phyloP scores from a whole-genome alignment of 2,113 vertebrate species.

The Pica pica region DNA sequence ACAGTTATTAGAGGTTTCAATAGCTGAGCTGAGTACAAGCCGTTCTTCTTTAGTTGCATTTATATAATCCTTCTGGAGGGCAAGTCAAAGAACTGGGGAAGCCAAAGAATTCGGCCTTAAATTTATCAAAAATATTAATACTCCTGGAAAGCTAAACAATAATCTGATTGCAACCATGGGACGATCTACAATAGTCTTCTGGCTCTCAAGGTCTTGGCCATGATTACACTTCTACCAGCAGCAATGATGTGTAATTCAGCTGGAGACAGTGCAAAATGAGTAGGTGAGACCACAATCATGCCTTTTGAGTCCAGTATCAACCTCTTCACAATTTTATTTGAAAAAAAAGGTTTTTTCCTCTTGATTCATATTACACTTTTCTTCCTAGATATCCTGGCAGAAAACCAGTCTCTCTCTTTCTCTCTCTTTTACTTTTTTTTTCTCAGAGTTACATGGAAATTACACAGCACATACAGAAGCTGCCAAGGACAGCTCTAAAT shows the following conservation, averaged over 20 bases:
- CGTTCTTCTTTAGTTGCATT: not conserved
- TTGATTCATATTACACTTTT: not conserved
- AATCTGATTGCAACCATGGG: not conserved
- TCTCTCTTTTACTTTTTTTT: not conserved
- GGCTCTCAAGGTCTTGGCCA: not conserved
- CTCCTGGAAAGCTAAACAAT: not conserved
- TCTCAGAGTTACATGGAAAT: conserved; percentile 82
- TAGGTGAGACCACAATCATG: not conserved
- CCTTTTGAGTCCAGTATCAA: not conserved
- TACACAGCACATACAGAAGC: conserved; percentile 75
- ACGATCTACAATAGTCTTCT: not conserved
- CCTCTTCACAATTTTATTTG: not conserved
- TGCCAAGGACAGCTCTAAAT: conserved; percentile 76
- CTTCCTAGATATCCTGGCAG: not conserved
- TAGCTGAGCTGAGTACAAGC: not conserved
- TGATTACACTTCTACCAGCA: not conserved
- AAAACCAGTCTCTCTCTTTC: not conserved
- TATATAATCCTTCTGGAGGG: not conserved
- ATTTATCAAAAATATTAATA: not conserved
- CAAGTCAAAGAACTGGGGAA: not conserved
- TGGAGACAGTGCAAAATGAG: not conserved
- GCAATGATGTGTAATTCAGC: not conserved
- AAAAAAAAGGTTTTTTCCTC: not conserved
- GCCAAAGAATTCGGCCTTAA: not conserved
- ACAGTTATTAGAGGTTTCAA: not conserved